These are phyloP conservation scores for Stylophora pistillata DNA, from an alignment of 64 coral and sea anemone species.

Conservation along the genomic window DNA sequence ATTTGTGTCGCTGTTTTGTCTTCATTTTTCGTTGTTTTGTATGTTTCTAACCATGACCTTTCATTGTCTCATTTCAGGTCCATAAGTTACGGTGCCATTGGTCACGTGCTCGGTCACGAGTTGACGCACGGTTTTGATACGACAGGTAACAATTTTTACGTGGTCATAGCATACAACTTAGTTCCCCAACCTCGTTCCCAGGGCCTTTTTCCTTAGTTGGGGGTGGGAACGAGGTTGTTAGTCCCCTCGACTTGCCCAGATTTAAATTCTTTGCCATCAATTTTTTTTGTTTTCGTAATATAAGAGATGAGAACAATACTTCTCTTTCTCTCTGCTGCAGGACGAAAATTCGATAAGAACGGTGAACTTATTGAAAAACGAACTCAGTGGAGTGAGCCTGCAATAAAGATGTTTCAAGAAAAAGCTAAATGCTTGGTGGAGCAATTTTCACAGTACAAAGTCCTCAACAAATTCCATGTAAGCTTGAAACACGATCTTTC, in stretches of 20 bases:
- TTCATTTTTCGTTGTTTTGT: no score
- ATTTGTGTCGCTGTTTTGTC: neutral
- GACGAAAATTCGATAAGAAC: slow-evolving; percentile 92
- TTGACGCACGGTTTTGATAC: slow-evolving; percentile 98
- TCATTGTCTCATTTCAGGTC: slow-evolving; percentile 61
- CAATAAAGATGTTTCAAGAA: slow-evolving; percentile 81
- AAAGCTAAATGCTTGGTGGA: slow-evolving; percentile 89
- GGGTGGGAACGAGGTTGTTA: no score
- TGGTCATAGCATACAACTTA: neutral
- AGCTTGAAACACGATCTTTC: neutral
- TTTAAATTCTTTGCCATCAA: neutral
- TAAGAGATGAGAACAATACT: neutral
- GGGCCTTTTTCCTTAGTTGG: no score
- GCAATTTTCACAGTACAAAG: slow-evolving; percentile 92
- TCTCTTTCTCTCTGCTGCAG: slow-evolving; percentile 10
- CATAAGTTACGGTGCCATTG: slow-evolving; percentile 96
- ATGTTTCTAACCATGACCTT: no score
- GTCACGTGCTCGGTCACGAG: slow-evolving; percentile 97
- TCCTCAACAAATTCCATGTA: slow-evolving; percentile 93
- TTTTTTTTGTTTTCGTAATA: neutral
- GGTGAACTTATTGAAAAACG: slow-evolving; percentile 83
- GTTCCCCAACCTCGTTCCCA: no score
- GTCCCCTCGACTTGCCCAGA: neutral
- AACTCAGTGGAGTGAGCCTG: slow-evolving; percentile 72
- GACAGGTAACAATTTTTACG: slow-evolving; percentile 60